Evolutionary conservation across 1,140 invertebrate genomes (phyloP), one percentile per base, ranked within the genome.

Genomic region (Bombus sylvicola): DNA sequence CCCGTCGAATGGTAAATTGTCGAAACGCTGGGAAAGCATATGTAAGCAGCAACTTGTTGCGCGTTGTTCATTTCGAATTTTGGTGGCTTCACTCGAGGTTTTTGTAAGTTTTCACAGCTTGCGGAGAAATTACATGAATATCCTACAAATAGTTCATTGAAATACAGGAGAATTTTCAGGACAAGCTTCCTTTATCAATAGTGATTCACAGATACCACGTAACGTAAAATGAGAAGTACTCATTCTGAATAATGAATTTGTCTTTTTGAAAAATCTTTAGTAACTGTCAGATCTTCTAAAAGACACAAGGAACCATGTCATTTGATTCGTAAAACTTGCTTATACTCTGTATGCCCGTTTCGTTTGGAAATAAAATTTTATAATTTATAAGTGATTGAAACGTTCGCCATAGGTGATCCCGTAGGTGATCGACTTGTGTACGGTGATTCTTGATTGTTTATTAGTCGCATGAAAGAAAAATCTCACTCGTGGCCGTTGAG

Each of bases 11-110:
- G 81, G 72, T 74, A 76, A 83, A 83, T 83, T 83, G 72, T 83
- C 81, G 81, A 68, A 39, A 64, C 81, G 62, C 41, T 22, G 25
- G 18, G 31, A n/a, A 68, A 31, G 81, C 81, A 83, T 83, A 83
- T 39, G 81, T 66, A 68, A 83, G 73, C 81, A 77, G 81, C 81
- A 83, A 83, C 81, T 83, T 83, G 81, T 83, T 83, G 81, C 81
- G 41, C 59, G 73, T 57, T 83, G 43, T 83, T 83, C 64, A 39
- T 76, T 77, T 77, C 28, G 43, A 76, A 83, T 77, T 77, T 83
- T 59, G 43, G 31, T 25, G n/a, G 22, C 1, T 73, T 25, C 25
- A 25, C 59, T 53, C 9, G n/a, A 10, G 10, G 3, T 43, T 18
- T 43, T 28, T 2, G 39, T 2, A 5, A 47, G 6, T 73, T 34